Evolutionary conservation across 2,797 vertebrate species (phyloP).

Genomic region (Sternotherus odoratus): DNA sequence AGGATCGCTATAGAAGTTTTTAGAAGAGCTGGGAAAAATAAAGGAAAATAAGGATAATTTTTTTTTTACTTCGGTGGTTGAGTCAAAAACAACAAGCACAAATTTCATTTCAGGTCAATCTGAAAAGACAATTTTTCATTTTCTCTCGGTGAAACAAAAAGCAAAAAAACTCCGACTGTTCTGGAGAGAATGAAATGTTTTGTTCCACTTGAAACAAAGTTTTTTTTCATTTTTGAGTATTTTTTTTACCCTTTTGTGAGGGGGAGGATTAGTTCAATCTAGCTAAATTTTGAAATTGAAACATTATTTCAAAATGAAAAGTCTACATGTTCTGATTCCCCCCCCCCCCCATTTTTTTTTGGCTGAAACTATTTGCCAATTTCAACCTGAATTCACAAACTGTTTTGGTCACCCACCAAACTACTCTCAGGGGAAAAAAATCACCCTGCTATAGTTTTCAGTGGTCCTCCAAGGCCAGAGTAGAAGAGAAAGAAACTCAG

Average conservation of each 20-base stretch:
- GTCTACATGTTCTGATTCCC: neutral
- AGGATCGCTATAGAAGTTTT: neutral
- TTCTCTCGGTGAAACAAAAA: neutral
- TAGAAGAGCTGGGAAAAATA: neutral
- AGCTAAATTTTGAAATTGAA: neutral
- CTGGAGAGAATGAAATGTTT: neutral
- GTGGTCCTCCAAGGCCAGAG: neutral
- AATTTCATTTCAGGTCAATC: neutral
- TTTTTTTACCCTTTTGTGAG: neutral
- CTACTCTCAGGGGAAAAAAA: neutral
- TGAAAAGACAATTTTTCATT: neutral
- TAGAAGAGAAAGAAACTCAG: neutral
- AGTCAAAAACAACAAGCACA: neutral
- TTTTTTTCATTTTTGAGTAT: neutral
- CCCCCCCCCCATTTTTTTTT: neutral
- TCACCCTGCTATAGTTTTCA: neutral
- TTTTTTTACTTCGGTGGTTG: neutral
- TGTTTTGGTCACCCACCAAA: neutral
- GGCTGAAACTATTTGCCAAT: neutral
- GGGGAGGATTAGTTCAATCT: neutral
- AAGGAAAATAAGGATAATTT: neutral
- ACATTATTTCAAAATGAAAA: neutral
- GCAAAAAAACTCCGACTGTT: neutral
- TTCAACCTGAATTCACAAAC: neutral
- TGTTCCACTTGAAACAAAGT: neutral